Base-by-base conservation (phyloP, 1,140 invertebrate genomes). In the Leptinotarsa lineolata region DNA sequence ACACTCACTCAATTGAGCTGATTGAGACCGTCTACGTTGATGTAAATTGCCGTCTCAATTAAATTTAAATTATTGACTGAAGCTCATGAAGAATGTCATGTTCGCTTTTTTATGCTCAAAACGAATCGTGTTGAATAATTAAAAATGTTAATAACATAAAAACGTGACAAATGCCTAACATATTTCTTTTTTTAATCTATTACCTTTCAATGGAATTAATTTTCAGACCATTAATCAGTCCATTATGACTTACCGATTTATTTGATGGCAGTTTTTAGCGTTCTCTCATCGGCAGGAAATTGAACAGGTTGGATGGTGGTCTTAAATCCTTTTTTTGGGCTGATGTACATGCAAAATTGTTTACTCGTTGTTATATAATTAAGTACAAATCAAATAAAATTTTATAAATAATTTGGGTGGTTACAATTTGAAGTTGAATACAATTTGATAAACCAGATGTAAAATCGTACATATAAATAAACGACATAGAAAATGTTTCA, bases 131-230 rank as follows among this genome's bases (percentile, higher is more conserved):
- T 5, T 18, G 48, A 18, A 54, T 54, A 54, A 54, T n/a, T 54
- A 54, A 54, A 54, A 54, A 54, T 54, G 48, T 54, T 54, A 54
- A 54, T 54, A 54, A 54, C 16, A 54, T 54, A 54, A 54, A 54
- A 54, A 54, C 48, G 48, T 54, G 48, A 54, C 48, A 54, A 54
- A 54, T 54, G 3, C 48, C 48, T 13, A 54, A 54, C 48, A 54
- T 54, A 54, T 54, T 16, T 54, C 48, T 54, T 54, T 54, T 39
- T 54, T 54, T 54, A 54, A n/a, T 54, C n/a, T 54, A 54, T 54
- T 39, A 39, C 48, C 15, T 12, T 54, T 15, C n/a, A 54, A 54
- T 54, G 15, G 48, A 54, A 54, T 54, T 54, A 54, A 13, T 54
- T 54, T 54, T 15, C 48, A 15, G 15, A 18, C n/a, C 48, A 54